phyloP scores from a whole-genome alignment of 2,113 vertebrate genomes.

The Chroicocephalus ridibundus region DNA sequence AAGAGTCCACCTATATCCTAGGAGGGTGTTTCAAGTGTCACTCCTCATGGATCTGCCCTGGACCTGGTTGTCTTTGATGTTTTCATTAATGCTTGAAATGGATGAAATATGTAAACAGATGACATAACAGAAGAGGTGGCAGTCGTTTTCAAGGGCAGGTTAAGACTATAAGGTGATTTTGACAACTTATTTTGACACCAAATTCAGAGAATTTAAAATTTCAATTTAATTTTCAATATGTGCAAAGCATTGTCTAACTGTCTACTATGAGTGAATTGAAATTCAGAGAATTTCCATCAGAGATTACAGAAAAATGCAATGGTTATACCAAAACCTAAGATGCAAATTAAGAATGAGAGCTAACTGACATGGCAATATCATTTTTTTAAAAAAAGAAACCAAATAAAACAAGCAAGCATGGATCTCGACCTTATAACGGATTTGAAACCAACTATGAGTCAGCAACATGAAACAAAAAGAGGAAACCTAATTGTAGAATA shows the following conservation, averaged over 20 bases:
- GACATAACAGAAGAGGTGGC: not conserved
- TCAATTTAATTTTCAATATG: not conserved
- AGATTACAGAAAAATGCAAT: not conserved
- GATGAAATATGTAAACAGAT: not conserved
- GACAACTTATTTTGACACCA: no score
- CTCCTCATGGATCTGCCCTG: not conserved
- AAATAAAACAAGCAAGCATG: not conserved
- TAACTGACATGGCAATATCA: not conserved
- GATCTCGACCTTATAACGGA: not conserved
- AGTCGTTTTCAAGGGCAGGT: not conserved
- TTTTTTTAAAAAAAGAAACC: not conserved
- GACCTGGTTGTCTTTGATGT: not conserved
- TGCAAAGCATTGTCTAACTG: not conserved
- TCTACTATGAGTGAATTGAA: not conserved
- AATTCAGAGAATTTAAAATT: not conserved
- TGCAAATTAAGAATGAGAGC: not conserved
- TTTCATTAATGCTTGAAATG: not conserved
- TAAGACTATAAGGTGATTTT: not conserved
- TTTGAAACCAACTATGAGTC: not conserved
- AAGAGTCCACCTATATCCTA: not conserved
- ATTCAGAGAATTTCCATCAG: not conserved
- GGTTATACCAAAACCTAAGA: not conserved
- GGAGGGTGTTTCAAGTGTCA: not conserved
- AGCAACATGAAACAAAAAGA: not conserved
- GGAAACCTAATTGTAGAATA: not conserved